These are phyloP conservation scores for Heliocidaris tuberculata DNA, from an alignment of 35 echinoderm and acorn worm genomes.

Conservation along the genomic window DNA sequence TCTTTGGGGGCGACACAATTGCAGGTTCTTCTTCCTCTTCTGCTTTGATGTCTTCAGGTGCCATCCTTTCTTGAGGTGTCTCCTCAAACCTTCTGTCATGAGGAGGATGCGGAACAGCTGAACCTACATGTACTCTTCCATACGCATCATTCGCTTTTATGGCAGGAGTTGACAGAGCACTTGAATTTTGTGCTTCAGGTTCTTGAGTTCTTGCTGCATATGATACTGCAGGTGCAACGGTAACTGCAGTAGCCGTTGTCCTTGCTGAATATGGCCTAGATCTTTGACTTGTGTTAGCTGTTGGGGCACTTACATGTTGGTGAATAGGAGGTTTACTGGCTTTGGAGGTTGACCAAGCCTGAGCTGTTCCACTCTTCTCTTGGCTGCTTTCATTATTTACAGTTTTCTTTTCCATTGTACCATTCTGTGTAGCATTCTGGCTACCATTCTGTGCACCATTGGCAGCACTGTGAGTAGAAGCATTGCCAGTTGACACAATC, in stretches of 20 bases:
- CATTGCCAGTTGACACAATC: neutral
- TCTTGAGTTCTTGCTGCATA: conserved; percentile 10
- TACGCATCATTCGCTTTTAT: neutral
- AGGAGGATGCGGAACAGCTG: neutral
- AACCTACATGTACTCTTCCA: neutral
- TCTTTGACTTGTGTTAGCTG: neutral
- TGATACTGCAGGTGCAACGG: conserved; percentile 42
- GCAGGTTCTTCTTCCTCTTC: neutral
- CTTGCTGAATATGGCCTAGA: conserved; percentile 66
- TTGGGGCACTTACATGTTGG: conserved; percentile 40
- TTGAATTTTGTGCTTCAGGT: conserved; percentile 9
- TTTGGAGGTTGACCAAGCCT: conserved; percentile 18
- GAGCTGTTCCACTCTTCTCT: neutral
- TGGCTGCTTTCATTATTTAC: neutral
- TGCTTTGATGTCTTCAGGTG: neutral
- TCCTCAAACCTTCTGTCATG: neutral
- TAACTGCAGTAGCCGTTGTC: conserved; percentile 76
- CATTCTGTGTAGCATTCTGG: no score
- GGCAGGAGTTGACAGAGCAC: neutral
- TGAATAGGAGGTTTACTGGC: conserved; percentile 46
- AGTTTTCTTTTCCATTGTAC: neutral
- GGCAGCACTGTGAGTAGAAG: neutral
- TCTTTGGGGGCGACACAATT: conserved; percentile 51
- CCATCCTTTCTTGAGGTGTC: neutral
- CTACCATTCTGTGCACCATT: neutral